Evolutionary conservation across 1,140 invertebrate species (phyloP).

Genomic region (Chymomyza costata): DNA sequence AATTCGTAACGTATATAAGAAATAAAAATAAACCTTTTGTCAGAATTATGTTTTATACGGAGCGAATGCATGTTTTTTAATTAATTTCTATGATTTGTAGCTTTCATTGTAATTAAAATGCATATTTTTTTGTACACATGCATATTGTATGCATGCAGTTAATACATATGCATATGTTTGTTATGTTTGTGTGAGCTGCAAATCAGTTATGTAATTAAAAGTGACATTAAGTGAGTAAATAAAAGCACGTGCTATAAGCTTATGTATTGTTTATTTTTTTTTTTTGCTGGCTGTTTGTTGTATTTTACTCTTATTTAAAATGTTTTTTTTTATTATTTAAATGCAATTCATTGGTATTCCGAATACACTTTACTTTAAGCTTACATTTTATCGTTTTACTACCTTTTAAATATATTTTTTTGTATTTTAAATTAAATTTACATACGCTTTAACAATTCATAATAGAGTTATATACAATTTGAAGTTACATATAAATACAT

Average conservation of each 20-base stretch:
- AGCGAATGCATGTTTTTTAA: too few relatives aligned
- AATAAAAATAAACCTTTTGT: too few relatives aligned
- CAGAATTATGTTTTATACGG: too few relatives aligned
- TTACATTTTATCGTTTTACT: constrained; percentile 18
- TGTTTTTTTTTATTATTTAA: constrained; percentile 49
- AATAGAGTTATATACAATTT: constrained; percentile 28
- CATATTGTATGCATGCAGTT: constrained; percentile 2
- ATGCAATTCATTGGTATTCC: constrained; percentile 64
- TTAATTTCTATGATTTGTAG: too few relatives aligned
- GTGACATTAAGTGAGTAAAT: constrained; percentile 52
- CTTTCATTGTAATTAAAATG: too few relatives aligned
- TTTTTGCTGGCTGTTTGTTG: constrained; percentile 24
- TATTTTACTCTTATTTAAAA: constrained; percentile 10
- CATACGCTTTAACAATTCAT: constrained; percentile 51
- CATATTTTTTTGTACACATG: too few relatives aligned
- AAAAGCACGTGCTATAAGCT: constrained; percentile 36
- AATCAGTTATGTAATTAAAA: constrained; percentile 40
- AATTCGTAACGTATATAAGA: too few relatives aligned
- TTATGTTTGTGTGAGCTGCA: too few relatives aligned
- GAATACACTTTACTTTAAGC: constrained; percentile 43
- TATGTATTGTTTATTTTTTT: constrained; percentile 34
- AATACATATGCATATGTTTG: constrained; percentile 9
- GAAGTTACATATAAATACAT: constrained; percentile 32
- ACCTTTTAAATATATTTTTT: constrained; percentile 12
- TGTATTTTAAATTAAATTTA: constrained; percentile 63